Base-by-base conservation (phyloP, 2,888 invertebrate genomes). In the Lasioglossum oenotherae region DNA sequence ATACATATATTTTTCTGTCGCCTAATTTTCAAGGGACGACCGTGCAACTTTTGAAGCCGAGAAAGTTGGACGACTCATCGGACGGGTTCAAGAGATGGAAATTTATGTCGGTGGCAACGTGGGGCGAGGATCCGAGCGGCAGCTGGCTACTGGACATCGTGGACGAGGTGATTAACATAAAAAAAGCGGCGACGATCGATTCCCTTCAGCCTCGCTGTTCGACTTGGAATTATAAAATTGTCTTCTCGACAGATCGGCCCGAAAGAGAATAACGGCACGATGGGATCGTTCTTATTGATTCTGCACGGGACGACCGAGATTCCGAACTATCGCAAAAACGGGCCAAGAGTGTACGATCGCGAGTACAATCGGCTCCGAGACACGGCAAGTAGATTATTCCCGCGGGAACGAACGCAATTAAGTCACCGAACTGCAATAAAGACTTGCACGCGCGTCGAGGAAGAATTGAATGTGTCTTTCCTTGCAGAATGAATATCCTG, bases 61-160 rank as follows among this genome's bases (percentile, higher is more conserved):
- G 99, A 89, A 96, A 96, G 49, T 95, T 96, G 76, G 99, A 99
- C 93, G 94, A 95, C 35, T 98, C 98, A 0, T 93, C 94, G 0
- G 95, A 96, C 14, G 98, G 98, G 5, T 98, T 98, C 93, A 93
- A 95, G 16, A 96, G 97, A 91, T 99, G 99, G 99, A 97, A 97
- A 12, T 97, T 99, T 92, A 98, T 98, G 96, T 98, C 98, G 0
- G 98, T 98, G 0, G 98, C 98, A 91, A 98, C 97, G 0, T 99
- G 99, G 99, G 98, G 98, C 0, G 99, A 99, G 95, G 95, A 96
- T 85, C 97, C 98, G 0, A 93, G 93, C 16, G 99, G 99, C 0
- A 92, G 95, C 27, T 98, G 98, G 98, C 96, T 91, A 8, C 92
- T 97, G 71, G 94, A 95, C 74, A 95, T 96, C 83, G 89, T 93